Evolutionary conservation across 2,113 vertebrate species (phyloP).

Genomic region (Forbesichthys agassizii): DNA sequence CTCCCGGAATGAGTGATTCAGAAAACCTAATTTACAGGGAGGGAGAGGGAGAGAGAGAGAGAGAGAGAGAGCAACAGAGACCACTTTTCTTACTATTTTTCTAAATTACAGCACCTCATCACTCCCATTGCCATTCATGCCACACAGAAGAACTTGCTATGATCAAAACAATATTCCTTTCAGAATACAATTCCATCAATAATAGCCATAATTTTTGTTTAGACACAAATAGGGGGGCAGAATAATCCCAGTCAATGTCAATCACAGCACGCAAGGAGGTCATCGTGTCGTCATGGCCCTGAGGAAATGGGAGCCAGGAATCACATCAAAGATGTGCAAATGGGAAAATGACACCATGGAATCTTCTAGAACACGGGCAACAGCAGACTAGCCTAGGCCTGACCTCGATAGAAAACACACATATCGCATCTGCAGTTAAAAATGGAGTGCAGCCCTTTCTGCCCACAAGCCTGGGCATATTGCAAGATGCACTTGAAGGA

Average conservation of each 20-base stretch:
- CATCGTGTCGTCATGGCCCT: constrained; percentile 24
- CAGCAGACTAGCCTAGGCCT: constrained; percentile 1
- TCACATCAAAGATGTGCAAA: constrained; percentile 23
- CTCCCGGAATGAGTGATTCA: constrained; percentile 50
- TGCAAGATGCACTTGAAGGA: no score
- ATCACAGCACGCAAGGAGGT: constrained; percentile 30
- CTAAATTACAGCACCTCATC: constrained; percentile 28
- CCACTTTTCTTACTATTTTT: constrained; percentile 28
- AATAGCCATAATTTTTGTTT: background rate
- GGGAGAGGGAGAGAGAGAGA: constrained; percentile 12
- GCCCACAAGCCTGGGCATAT: background rate
- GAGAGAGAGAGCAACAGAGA: background rate
- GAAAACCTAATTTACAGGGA: constrained; percentile 44
- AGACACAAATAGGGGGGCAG: background rate
- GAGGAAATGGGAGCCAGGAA: constrained; percentile 17
- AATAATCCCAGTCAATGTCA: constrained; percentile 40
- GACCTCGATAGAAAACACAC: background rate
- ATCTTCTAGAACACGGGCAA: background rate
- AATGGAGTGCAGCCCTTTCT: background rate
- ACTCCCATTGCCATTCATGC: constrained; percentile 39
- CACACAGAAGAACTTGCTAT: background rate
- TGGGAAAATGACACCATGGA: constrained; percentile 20
- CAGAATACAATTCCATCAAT: constrained; percentile 20
- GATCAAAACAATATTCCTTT: background rate
- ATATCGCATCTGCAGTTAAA: background rate